Base-by-base conservation (phyloP, 1,140 invertebrate genomes). In the Pseudomyrmex pallidus region DNA sequence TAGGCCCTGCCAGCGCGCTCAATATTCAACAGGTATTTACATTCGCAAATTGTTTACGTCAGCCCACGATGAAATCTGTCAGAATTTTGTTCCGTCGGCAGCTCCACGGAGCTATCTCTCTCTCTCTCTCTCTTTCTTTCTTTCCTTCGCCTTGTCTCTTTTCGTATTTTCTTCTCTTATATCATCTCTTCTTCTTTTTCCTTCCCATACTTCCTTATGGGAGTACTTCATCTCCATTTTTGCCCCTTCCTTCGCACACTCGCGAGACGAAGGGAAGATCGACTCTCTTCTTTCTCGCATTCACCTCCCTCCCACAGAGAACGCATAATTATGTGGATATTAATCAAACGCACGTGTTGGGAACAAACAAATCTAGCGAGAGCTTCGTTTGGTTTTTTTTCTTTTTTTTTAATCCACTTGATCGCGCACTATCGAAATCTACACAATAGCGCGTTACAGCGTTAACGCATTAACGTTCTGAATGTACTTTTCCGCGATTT, bases 31-130 rank as follows among this genome's bases (percentile, higher is more conserved):
- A 92, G 92, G 88, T 93, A 94, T 94, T 94, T 93, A 93, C 92
- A 93, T 93, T 94, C 91, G 92, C 90, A 94, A 94, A 94, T 93
- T 94, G 93, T 94, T 94, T 94, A 94, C 92, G 93, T 94, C 93
- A 93, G 91, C 82, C 89, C 90, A 90, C 90, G 92, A 93, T 93
- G 93, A 93, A 93, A 93, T 92, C 92, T 94, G 92, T 93, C 93
- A 94, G 86, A 87, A 82, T 92, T 91, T 92, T 88, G 91, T 91
- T 90, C 74, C 85, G 89, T 85, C 85, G 76, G 74, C 82, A 88
- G 77, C 89, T 90, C 90, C 90, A 87, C 90, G 87, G 87, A 87
- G 78, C 61, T 63, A n/a, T n/a, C 64, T 70, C 80, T 48, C 20
- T 76, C 52, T 74, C 50, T 66, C 52, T 46, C 57, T 22, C 66